Evolutionary conservation across 2,113 vertebrate species (phyloP).

Genomic region (human): DNA sequence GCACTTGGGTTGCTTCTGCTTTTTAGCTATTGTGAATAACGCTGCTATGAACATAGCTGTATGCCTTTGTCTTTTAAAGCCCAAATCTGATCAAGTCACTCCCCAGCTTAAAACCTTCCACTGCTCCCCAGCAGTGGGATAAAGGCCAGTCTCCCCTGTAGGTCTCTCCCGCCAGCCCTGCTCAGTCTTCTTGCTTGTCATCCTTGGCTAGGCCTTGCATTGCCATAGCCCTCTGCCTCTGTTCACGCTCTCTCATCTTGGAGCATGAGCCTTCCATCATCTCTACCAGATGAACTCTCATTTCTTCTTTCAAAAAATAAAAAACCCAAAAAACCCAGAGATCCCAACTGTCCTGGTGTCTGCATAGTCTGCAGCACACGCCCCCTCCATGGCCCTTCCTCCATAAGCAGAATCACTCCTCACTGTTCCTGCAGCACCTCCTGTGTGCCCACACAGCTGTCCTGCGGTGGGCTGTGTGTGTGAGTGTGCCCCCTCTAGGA

Average conservation of each 20-base stretch:
- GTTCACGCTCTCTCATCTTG: background rate
- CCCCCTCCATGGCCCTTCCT: accelerated
- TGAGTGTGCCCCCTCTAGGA: background rate
- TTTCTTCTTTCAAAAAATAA: background rate
- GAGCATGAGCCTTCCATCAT: too few species aligned
- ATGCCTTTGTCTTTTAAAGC: background rate
- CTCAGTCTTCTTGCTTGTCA: accelerated
- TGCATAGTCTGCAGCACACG: accelerated
- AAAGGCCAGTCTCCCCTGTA: accelerated
- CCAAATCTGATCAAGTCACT: background rate
- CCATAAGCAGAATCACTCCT: background rate
- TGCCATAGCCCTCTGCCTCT: background rate
- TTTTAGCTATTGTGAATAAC: background rate
- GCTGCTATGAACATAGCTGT: background rate
- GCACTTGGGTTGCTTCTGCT: background rate
- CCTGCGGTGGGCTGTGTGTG: background rate
- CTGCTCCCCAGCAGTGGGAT: background rate
- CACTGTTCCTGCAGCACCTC: background rate
- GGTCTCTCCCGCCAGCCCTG: background rate
- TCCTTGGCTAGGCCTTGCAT: background rate
- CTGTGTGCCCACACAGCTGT: accelerated
- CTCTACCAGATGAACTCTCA: background rate
- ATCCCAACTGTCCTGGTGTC: background rate
- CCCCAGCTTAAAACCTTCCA: background rate
- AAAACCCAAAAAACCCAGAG: too few species aligned